These are phyloP conservation scores for Pelecanoides urinatrix DNA, from an alignment of 2,113 vertebrate genomes.

Conservation along the genomic window DNA sequence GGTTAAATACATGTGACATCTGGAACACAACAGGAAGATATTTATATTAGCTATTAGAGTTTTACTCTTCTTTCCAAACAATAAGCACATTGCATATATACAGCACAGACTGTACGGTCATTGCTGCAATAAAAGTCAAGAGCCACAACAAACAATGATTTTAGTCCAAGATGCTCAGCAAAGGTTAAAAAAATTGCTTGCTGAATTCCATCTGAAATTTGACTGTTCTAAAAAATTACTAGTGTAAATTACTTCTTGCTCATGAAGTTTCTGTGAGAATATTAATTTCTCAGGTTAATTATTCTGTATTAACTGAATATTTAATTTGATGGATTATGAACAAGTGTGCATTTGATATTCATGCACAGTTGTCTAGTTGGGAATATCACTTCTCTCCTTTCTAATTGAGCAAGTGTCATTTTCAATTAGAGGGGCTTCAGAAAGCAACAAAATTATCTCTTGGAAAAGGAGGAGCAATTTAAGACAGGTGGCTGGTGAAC, in stretches of 20 bases:
- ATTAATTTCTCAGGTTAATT: constrained; percentile 58
- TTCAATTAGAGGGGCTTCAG: constrained; percentile 24
- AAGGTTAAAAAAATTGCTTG: not conserved
- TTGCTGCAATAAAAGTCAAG: not conserved
- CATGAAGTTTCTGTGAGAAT: not conserved
- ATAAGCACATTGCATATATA: not conserved
- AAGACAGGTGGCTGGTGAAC: constrained; percentile 65
- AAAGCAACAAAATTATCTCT: constrained; percentile 45
- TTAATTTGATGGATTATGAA: constrained; percentile 50
- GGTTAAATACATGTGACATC: not conserved
- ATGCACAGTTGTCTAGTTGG: constrained; percentile 49
- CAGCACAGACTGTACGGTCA: not conserved
- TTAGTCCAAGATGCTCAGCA: not conserved
- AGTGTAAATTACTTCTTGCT: not conserved
- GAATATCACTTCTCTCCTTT: constrained; percentile 37
- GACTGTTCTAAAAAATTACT: not conserved
- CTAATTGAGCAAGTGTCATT: constrained; percentile 30
- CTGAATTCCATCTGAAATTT: not conserved
- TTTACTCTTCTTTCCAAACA: not conserved
- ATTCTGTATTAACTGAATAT: constrained; percentile 41
- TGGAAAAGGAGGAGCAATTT: constrained; percentile 41
- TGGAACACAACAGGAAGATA: not conserved
- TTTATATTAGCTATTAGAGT: not conserved
- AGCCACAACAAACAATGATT: not conserved
- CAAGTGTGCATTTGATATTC: constrained; percentile 57